A percentile compares a stretch with the other conserved stretches of the same genome.
Evolutionary conservation across 2,797 vertebrate species (phyloP).

Genomic region (Hybognathus amarus): DNA sequence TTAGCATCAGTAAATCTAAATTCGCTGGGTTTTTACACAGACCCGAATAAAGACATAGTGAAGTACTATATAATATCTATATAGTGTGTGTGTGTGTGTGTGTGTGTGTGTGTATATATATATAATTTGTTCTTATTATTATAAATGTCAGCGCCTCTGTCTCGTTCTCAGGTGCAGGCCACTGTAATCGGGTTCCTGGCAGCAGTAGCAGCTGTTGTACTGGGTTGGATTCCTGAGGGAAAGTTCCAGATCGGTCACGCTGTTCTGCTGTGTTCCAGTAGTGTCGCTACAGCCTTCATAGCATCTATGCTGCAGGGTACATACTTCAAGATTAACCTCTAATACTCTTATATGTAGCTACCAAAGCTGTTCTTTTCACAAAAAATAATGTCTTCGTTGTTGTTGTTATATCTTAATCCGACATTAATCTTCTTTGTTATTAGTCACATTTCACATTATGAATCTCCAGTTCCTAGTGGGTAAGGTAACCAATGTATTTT

Average conservation of each 20-base stretch:
- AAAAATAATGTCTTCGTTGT: not conserved
- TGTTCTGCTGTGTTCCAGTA: constrained; percentile 92
- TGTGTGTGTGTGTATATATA: not conserved
- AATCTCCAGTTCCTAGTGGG: not conserved
- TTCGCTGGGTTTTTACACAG: not conserved
- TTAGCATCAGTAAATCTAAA: not conserved
- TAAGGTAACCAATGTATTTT: not conserved
- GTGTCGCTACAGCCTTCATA: constrained; percentile 95
- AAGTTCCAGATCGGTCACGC: constrained; percentile 92
- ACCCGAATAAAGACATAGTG: not conserved
- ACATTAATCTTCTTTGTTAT: not conserved
- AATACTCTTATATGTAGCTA: not conserved
- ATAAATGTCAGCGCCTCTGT: not conserved
- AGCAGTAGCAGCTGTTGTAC: constrained; percentile 88
- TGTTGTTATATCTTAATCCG: not conserved
- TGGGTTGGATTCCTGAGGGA: constrained; percentile 96
- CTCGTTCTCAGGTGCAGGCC: constrained; percentile 86
- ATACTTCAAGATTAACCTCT: constrained; percentile 21
- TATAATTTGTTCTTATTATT: too few relatives aligned
- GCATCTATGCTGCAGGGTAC: constrained; percentile 91
- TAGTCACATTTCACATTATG: not conserved
- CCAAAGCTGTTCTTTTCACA: not conserved
- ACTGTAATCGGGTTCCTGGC: constrained; percentile 95
- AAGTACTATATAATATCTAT: not conserved
- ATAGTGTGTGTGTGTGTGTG: too few relatives aligned